Evolutionary conservation across 2,888 invertebrate genomes (phyloP).

Genomic region (Lithophane leautieri): DNA sequence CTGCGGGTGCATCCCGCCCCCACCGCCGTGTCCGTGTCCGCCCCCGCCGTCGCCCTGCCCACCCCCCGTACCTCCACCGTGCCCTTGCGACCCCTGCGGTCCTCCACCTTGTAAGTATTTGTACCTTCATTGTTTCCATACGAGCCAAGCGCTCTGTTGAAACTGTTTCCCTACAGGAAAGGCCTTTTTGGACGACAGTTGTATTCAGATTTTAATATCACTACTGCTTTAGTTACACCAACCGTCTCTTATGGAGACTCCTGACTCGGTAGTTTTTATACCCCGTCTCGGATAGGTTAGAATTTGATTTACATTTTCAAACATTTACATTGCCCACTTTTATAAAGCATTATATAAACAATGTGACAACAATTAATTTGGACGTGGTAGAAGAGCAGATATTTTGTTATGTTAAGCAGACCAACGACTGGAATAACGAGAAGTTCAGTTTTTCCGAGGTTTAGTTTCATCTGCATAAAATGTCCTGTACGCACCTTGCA

Average conservation of each 20-base stretch:
- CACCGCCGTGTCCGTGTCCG: conserved; percentile 65
- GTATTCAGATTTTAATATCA: not conserved
- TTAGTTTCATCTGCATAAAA: no score
- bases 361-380: not conserved
- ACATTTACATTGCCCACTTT: no score
- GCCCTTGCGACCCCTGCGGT: conserved; percentile 64
- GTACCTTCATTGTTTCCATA: not conserved
- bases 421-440: not conserved
- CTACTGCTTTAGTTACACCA: not conserved
- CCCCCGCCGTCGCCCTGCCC: conserved; percentile 63
- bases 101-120: conserved; percentile 69
- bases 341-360: not conserved
- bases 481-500: not conserved
- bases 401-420: not conserved
- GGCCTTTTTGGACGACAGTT: not conserved
- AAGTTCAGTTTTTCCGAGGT: not conserved
- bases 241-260: not conserved
- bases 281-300: no score
- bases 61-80: conserved; percentile 60
- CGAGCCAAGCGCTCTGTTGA: not conserved
- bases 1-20: conserved; percentile 56
- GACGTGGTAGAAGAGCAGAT: not conserved
- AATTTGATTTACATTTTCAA: no score
- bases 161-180: not conserved
- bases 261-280: no score